These are phyloP conservation scores for Chroicocephalus ridibundus DNA, from an alignment of 2,113 vertebrate species.

Conservation along the genomic window DNA sequence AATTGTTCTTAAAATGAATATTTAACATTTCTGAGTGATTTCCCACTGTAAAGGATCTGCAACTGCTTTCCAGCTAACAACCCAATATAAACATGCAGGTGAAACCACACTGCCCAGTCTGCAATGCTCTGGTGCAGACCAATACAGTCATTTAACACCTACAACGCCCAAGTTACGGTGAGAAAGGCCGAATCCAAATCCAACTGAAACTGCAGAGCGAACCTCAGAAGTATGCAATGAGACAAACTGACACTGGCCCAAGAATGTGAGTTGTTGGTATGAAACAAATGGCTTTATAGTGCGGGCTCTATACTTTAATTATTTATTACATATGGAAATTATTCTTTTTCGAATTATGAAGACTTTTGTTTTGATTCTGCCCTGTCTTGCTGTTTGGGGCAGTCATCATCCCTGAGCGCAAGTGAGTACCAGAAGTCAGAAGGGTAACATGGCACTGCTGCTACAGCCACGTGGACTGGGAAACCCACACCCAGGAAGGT, in stretches of 20 bases:
- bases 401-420: background rate
- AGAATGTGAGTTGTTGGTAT: background rate
- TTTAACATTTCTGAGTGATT: background rate
- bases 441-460: accelerated
- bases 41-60: background rate
- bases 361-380: background rate
- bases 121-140: background rate
- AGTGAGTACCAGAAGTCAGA: background rate
- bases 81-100: accelerated
- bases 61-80: background rate
- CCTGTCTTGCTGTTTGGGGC: background rate
- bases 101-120: background rate
- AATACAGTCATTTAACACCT: background rate
- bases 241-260: background rate
- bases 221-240: background rate
- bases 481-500: background rate
- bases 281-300: background rate
- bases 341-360: background rate
- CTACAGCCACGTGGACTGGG: background rate
- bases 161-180: background rate
- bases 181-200: background rate
- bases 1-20: background rate
- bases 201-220: background rate
- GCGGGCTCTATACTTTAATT: background rate
- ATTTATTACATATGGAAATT: background rate